Conservation (phyloP, 1,140 invertebrate genomes). For the Batillaria attramentaria region DNA sequence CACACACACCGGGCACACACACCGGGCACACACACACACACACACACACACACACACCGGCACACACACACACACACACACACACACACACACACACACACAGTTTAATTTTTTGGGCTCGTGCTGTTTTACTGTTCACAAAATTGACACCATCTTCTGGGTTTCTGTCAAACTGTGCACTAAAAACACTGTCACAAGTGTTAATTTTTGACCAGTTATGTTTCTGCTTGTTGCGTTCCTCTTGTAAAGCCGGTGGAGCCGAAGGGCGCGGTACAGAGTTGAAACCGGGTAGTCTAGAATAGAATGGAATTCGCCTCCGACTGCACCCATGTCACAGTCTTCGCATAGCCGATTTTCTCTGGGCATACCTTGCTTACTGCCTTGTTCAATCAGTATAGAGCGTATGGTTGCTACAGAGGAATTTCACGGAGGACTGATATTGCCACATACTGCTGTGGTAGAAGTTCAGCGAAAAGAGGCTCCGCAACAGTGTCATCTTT, state of each 20-base stretch:
- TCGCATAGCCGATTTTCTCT: too few relatives aligned
- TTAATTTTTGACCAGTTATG: not conserved
- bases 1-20: not conserved
- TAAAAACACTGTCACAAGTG: not conserved
- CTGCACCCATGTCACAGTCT: too few relatives aligned
- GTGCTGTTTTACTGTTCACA: not conserved
- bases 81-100: not conserved
- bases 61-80: not conserved
- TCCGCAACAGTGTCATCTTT: not conserved
- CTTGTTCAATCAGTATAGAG: too few relatives aligned
- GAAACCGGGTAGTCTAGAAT: too few relatives aligned
- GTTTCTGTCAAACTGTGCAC: not conserved
- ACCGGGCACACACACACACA: not conserved
- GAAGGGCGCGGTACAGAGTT: too few relatives aligned
- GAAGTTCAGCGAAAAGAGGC: not conserved
- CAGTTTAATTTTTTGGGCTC: not conserved
- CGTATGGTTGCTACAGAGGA: too few relatives aligned
- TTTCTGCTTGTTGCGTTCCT: not conserved
- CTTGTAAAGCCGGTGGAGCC: too few relatives aligned
- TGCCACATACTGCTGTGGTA: too few relatives aligned
- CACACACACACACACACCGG: not conserved
- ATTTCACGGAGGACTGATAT: too few relatives aligned
- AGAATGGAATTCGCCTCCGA: too few relatives aligned
- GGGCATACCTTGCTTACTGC: too few relatives aligned
- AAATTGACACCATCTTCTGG: not conserved